A percentile compares a stretch with the other conserved stretches of the same genome.
Evolutionary conservation across 2,888 invertebrate species (phyloP).

Genomic region (Trichopoda pennipes): DNA sequence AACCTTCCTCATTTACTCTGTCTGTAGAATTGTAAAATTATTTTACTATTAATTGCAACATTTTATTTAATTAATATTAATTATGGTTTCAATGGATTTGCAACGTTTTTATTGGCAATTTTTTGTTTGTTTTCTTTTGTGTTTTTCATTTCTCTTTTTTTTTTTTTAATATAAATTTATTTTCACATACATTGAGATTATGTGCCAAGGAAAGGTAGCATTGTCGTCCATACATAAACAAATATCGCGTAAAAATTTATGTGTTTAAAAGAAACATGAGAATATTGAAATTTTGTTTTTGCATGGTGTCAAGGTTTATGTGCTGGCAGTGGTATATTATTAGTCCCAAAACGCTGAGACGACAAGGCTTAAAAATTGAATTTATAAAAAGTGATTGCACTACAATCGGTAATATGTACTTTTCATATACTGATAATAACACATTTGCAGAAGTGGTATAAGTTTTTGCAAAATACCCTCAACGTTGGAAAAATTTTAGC

Average conservation of each 20-base stretch:
- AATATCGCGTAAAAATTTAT: neutral
- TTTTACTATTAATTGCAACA: slow-evolving; percentile 51
- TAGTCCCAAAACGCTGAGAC: slow-evolving; percentile 32
- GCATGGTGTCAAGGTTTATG: slow-evolving; percentile 40
- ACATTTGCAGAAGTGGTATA: too few relatives aligned
- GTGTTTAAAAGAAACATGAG: neutral
- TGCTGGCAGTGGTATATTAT: slow-evolving; percentile 44
- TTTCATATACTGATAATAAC: too few relatives aligned
- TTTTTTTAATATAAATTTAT: neutral
- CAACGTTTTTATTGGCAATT: slow-evolving; percentile 19
- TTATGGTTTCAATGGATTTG: slow-evolving; percentile 55
- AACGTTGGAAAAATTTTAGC: too few relatives aligned
- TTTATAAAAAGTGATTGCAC: neutral
- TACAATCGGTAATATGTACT: neutral
- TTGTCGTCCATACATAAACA: neutral
- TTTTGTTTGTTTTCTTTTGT: neutral
- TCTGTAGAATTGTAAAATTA: slow-evolving; percentile 42
- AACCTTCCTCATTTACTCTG: slow-evolving; percentile 25
- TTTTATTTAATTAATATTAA: slow-evolving; percentile 65
- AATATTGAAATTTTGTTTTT: neutral
- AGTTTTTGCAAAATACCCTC: too few relatives aligned
- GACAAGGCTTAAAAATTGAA: slow-evolving; percentile 1
- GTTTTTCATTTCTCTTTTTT: neutral
- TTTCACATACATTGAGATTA: neutral
- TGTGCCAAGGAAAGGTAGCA: neutral